Base-by-base conservation (phyloP, 2,888 invertebrate species). In the Eupithecia vulgata region DNA sequence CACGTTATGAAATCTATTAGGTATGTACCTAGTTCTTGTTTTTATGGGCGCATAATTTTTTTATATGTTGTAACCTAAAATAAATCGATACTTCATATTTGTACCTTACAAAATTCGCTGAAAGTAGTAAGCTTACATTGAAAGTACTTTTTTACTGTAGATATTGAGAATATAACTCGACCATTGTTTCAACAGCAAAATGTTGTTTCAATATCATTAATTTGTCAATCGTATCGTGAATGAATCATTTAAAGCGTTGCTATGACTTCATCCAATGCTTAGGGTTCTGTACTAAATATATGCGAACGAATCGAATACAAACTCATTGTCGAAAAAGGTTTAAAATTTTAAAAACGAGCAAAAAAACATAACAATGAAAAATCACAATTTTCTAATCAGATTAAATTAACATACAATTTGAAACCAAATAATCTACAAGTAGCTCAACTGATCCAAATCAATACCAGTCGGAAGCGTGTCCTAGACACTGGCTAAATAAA, bases 191-290 rank as follows among this genome's bases (percentile, higher is more conserved):
- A 48, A 21, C 48, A 52, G 52, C 5, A 21, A n/a, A 21, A 52
- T 5, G 1, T 40, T 67, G 30, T 57, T 42, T 65, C 62, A 68
- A 59, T 75, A n/a, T 40, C 40, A 74, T 72, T 68, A 30, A 61
- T 34, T 68, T 71, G 72, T 70, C 72, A 72, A 69, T 52, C 37
- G 30, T 52, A 61, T 61, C 70, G 57, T 70, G 68, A 65, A 68
- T 70, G 70, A 75, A 61, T 75, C 70, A 70, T 45, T 67, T 25
- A 0, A 25, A 30, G 25, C 25, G 66, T 64, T 37, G 59, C 61
- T 25, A 68, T 74, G 74, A 74, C 72, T 72, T 72, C 72, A 75
- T 75, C 64, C 10, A 35, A 13, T 12, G 21, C 15, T 61, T 67
- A 34, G 35, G 67, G 67, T 57, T 67, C 67, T 8, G 13, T 61